Evolutionary conservation across 2,797 vertebrate species (phyloP), one percentile per base, ranked within the genome.

Genomic region (Cyclopterus lumpus): DNA sequence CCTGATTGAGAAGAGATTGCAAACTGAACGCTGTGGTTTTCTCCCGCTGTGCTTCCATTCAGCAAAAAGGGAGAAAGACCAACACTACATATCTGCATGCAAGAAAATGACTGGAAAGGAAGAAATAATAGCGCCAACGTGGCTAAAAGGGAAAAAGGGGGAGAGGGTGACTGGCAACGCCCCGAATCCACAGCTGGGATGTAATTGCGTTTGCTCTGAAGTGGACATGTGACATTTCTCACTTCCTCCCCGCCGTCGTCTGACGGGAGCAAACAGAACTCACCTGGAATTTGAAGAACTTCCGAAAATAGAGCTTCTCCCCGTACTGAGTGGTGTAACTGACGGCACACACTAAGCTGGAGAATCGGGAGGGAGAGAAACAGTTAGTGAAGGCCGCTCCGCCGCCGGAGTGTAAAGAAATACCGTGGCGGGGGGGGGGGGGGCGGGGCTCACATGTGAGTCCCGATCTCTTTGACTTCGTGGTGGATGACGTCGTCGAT

Each of bases 261-360:
- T 75, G 71, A 84, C 54, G 71, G 82, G 9, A 81, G 48, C n/a
- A 44, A 24, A 71, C 6, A 65, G 15, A 62, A 59, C 90, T 77
- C 94, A 99, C 98, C 98, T 99, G 98, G 94, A 99, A 99, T 93
- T 99, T 99, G 93, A 99, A 99, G 95, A 99, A 99, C 90, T 99
- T 99, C 80, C 98, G 96, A 92, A 99, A 99, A 91, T 99, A 99
- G 92, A 99, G 97, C 92, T 99, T 99, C 92, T 99, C 98, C 87
- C 97, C 97, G 4, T 93, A 93, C 79, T 99, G 97, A 0, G 96
- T 97, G 81, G 98, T 99, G 72, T 99, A 99, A 90, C 97, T 99
- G 87, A 99, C 98, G 0, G 98, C 98, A 93, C 98, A 99, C 69
- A 99, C 98, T 85, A 99, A 94, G 86, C 98, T 99, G 94, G 26